Evolutionary conservation across 2,797 vertebrate species (phyloP).

Genomic region (Mormyrus hasselquistii): DNA sequence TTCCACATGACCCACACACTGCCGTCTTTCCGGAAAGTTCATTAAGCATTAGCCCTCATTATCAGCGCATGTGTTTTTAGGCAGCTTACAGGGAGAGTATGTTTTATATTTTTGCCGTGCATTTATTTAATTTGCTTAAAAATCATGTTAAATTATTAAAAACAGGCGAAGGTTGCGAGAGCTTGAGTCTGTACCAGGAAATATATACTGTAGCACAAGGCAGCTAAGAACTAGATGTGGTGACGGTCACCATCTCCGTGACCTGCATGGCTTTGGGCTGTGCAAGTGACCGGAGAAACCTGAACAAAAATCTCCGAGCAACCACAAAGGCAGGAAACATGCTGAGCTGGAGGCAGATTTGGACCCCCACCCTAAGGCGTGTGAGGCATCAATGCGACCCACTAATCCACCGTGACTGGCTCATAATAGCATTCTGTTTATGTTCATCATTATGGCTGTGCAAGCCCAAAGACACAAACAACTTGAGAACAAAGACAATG

Average conservation of each 20-base stretch:
- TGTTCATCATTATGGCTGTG: not conserved
- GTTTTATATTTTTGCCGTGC: not conserved
- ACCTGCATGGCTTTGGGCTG: not conserved
- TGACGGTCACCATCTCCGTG: not conserved
- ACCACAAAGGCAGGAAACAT: not conserved
- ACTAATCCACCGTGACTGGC: not conserved
- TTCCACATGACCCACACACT: not conserved
- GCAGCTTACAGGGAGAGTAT: not conserved
- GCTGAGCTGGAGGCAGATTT: not conserved
- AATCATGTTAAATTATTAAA: not conserved
- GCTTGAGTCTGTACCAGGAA: not conserved
- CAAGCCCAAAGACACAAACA: not conserved
- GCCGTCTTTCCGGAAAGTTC: not conserved
- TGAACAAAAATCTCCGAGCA: not conserved
- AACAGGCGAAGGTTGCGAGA: not conserved
- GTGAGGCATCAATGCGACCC: not conserved
- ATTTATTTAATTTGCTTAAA: not conserved
- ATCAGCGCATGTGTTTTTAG: not conserved
- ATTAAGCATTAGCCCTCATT: not conserved
- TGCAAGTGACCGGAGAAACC: not conserved
- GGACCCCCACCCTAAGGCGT: not conserved
- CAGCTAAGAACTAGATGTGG: not conserved
- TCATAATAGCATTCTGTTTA: constrained; percentile 7
- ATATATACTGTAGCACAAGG: not conserved
- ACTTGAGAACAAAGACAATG: constrained; percentile 2